These are phyloP conservation scores for Lobophora halterata DNA, from an alignment of 2,888 invertebrate species.

Conservation along the genomic window DNA sequence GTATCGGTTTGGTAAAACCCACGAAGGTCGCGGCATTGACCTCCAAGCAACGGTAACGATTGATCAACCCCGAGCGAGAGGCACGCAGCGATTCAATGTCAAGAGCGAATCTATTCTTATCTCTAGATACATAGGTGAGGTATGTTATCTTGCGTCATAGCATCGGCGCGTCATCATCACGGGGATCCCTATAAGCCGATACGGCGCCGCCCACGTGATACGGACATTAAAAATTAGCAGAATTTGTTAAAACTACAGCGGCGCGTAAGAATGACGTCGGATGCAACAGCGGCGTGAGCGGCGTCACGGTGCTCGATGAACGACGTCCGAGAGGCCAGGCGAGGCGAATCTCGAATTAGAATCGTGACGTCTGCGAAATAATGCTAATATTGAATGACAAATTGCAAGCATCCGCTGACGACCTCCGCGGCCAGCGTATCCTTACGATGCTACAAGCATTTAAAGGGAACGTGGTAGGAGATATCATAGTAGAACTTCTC, in stretches of 20 bases:
- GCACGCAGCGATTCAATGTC: constrained; percentile 50
- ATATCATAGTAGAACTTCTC: constrained; percentile 5
- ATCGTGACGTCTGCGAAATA: constrained; percentile 36
- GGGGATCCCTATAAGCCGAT: constrained; percentile 37
- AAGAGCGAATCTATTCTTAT: constrained; percentile 50
- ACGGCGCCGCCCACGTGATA: constrained; percentile 23
- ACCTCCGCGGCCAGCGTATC: constrained; percentile 29
- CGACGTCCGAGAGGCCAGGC: constrained; percentile 30
- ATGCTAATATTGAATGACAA: constrained; percentile 30
- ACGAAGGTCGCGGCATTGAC: constrained; percentile 50
- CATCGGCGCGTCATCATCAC: constrained; percentile 32
- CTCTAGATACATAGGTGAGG: constrained; percentile 30
- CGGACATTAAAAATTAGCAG: constrained; percentile 18
- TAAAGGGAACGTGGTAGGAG: constrained; percentile 13
- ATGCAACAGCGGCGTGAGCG: constrained; percentile 31
- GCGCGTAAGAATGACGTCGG: constrained; percentile 24
- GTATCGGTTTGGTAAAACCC: constrained; percentile 31
- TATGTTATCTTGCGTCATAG: constrained; percentile 36
- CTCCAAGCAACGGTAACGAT: constrained; percentile 37
- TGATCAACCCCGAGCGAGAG: constrained; percentile 46
- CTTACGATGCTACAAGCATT: constrained; percentile 9
- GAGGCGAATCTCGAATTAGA: constrained; percentile 35
- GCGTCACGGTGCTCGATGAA: constrained; percentile 37
- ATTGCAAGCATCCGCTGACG: constrained; percentile 37
- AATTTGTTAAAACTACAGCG: constrained; percentile 18